These are phyloP conservation scores for Lasioglossum albipes DNA, from an alignment of 1,140 invertebrate genomes.

Conservation along the genomic window DNA sequence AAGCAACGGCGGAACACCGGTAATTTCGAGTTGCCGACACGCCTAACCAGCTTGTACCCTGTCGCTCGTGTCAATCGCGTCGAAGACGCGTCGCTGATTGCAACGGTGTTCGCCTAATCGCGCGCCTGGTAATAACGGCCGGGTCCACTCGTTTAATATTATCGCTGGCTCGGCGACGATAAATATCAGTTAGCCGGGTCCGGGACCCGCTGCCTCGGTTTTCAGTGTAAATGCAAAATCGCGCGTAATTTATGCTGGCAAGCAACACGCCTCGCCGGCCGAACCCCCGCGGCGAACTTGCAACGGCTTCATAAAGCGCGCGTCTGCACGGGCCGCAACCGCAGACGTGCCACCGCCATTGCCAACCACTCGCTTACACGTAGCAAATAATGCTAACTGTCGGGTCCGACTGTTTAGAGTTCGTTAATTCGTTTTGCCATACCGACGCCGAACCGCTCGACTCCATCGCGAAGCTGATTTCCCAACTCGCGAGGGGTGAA, in stretches of 20 bases:
- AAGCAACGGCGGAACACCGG: not conserved
- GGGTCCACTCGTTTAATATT: slow-evolving; percentile 51
- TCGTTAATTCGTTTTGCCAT: not conserved
- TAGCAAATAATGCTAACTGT: slow-evolving; percentile 51
- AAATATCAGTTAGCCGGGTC: slow-evolving; percentile 57
- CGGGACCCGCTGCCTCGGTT: slow-evolving; percentile 51
- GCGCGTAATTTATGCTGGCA: slow-evolving; percentile 76
- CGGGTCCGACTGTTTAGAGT: not conserved
- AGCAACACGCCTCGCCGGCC: slow-evolving; percentile 72
- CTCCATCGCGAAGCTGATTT: not conserved
- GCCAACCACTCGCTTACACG: slow-evolving; percentile 34
- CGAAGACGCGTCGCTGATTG: slow-evolving; percentile 3
- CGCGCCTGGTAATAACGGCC: slow-evolving; percentile 29
- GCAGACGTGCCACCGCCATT: slow-evolving; percentile 25
- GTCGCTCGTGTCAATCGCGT: not conserved
- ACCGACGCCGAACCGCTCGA: not conserved
- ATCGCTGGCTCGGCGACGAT: slow-evolving; percentile 40
- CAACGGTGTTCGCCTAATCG: slow-evolving; percentile 15
- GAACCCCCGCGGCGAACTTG: slow-evolving; percentile 75
- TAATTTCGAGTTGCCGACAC: not conserved
- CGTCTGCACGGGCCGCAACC: slow-evolving; percentile 16
- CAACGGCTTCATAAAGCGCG: slow-evolving; percentile 76
- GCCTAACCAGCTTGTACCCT: not conserved
- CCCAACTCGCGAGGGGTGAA: no score
- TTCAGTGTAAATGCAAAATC: slow-evolving; percentile 77